Evolutionary conservation across 2,888 invertebrate genomes (phyloP).

Genomic region (Ophion obscuratus): DNA sequence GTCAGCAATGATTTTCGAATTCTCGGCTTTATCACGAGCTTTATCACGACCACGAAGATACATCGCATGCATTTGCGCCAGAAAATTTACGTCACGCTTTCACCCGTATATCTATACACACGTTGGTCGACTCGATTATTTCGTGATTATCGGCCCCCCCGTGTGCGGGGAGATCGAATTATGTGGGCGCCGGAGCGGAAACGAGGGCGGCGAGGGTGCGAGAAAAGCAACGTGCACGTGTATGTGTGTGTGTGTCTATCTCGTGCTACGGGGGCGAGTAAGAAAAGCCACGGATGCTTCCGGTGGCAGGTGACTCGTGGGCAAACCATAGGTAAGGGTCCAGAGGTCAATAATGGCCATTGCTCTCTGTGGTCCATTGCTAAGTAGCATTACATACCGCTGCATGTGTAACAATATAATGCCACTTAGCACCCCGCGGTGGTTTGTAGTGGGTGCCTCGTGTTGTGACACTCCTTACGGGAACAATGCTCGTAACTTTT

Average conservation of each 20-base stretch:
- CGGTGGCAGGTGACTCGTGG: constrained; percentile 58
- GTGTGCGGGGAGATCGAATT: constrained; percentile 9
- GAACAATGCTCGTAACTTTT: constrained; percentile 71
- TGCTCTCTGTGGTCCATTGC: constrained; percentile 42
- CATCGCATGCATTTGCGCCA: background rate
- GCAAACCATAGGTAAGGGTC: constrained; percentile 47
- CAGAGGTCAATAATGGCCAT: constrained; percentile 39
- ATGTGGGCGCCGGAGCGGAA: constrained; percentile 42
- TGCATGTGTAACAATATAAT: constrained; percentile 69
- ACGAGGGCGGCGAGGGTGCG: constrained; percentile 58
- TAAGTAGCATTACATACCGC: constrained; percentile 43
- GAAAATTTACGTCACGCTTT: constrained; percentile 12
- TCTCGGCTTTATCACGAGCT: background rate
- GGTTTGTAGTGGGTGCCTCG: constrained; percentile 77
- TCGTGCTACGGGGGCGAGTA: constrained; percentile 38
- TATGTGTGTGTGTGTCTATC: background rate
- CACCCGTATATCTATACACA: background rate
- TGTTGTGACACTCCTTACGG: constrained; percentile 80
- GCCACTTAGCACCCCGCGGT: constrained; percentile 79
- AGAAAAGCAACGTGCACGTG: constrained; percentile 11
- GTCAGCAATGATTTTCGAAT: background rate
- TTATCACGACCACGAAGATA: background rate
- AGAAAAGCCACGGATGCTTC: constrained; percentile 50
- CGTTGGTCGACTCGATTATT: constrained; percentile 26
- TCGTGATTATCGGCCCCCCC: constrained; percentile 23